A percentile compares a stretch with the other conserved stretches of the same genome.
phyloP scores from a whole-genome alignment of 2,888 invertebrate genomes.

The Torymus auratus region DNA sequence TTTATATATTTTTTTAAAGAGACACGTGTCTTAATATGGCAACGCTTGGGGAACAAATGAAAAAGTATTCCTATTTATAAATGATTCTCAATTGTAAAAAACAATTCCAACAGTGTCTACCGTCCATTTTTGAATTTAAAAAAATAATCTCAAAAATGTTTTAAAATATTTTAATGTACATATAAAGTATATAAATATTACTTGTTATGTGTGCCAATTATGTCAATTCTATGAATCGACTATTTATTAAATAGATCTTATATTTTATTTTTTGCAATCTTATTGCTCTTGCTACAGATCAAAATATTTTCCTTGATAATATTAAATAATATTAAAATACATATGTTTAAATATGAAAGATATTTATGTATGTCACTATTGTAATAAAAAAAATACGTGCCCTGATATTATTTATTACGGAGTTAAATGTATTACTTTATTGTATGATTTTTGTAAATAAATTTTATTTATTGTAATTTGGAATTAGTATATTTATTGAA shows the following conservation, averaged over 20 bases:
- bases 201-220: constrained; percentile 26
- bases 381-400: constrained; percentile 30
- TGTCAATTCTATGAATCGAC: constrained; percentile 48
- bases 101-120: constrained; percentile 1
- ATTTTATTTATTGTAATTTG: neutral
- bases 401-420: constrained; percentile 12
- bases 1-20: neutral
- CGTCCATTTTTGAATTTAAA: constrained; percentile 32
- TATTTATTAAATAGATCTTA: neutral
- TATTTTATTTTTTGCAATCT: no score
- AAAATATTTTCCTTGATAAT: neutral
- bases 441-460: constrained; percentile 38
- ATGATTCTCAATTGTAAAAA: neutral
- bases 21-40: neutral
- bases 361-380: neutral
- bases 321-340: no score
- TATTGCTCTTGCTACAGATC: neutral
- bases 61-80: constrained; percentile 21
- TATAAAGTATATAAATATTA: neutral
- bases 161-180: constrained; percentile 4
- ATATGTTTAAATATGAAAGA: constrained; percentile 10
- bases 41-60: constrained; percentile 3
- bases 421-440: neutral
- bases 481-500: no score
- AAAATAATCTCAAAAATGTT: neutral